Conservation (phyloP, 2,797 vertebrate genomes). For the Momotus momota region DNA sequence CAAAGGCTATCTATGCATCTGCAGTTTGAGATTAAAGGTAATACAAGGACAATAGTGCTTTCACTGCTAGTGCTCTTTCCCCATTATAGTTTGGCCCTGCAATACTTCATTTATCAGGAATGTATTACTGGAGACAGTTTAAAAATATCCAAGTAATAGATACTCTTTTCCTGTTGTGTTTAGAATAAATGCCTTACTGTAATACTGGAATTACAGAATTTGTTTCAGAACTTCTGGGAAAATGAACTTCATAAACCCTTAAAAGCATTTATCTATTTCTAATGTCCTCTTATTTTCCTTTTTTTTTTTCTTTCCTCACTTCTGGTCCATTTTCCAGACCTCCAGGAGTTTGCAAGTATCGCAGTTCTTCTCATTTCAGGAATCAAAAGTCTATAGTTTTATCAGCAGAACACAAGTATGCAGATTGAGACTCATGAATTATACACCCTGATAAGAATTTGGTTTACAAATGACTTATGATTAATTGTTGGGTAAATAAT, state of each 20-base stretch:
- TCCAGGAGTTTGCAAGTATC: neutral
- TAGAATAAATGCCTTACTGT: slow-evolving; percentile 78
- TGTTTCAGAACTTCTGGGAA: slow-evolving; percentile 75
- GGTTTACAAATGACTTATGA: slow-evolving; percentile 5
- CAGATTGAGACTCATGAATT: neutral
- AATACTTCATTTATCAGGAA: slow-evolving; percentile 69
- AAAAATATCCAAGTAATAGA: slow-evolving; percentile 75
- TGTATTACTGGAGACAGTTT: slow-evolving; percentile 51
- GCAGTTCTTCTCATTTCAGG: neutral
- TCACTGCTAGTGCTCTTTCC: slow-evolving; percentile 20
- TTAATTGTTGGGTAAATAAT: neutral
- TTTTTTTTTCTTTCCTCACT: neutral
- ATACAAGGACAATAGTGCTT: slow-evolving; percentile 27
- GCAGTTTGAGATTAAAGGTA: slow-evolving; percentile 30
- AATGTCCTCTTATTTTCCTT: neutral
- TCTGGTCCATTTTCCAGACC: neutral
- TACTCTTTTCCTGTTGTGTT: slow-evolving; percentile 57
- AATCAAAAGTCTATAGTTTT: neutral
- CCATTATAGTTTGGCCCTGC: neutral
- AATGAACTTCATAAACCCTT: slow-evolving; percentile 47
- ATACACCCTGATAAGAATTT: neutral
- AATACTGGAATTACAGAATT: slow-evolving; percentile 69
- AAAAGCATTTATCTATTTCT: slow-evolving; percentile 51
- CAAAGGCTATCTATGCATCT: neutral
- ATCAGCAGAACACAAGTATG: neutral